Base-by-base conservation (phyloP, 1,140 invertebrate genomes). In the Drosophila bocqueti region DNA sequence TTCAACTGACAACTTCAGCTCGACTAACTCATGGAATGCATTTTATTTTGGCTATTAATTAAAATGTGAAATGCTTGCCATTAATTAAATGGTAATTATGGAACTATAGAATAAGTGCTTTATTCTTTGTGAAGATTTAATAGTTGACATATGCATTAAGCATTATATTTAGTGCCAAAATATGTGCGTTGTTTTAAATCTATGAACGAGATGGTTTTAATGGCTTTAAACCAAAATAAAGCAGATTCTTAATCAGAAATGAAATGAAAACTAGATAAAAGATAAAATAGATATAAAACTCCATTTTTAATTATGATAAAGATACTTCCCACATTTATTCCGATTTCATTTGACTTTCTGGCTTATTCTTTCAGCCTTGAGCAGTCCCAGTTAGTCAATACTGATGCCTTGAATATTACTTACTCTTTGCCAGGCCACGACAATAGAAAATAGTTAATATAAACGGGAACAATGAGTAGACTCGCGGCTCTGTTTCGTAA, bases 381-480 rank as follows among this genome's bases (percentile, higher is more conserved):
- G 67, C 63, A 7, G 13, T 31, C 2, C 11, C 18, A 55, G 21
- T 54, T 7, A 31, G 34, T 54, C 21, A 63, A 46, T 21, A 46
- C n/a, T 26, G 26, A 29, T 40, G 34, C 21, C 47, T 54, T 69
- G n/a, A 54, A 67, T 77, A 76, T 77, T 76, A 49, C 49, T 76
- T 55, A 38, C 34, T 38, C 31, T 68, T 38, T n/a, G 52, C 8
- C 4, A 68, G 34, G 5, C n/a, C 5, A 9, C 45, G 49, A 85
- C 82, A 86, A 86, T 66, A 61, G 76, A 31, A 67, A 83, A 87
- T 89, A 83, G 83, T 87, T 89, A 89, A 87, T 87, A 80, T 75
- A 89, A 72, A 75, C 65, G 79, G 47, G 62, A 78, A 73, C 77
- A 81, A 64, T 69, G 57, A 38, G 38, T 21, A 7, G 26, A 18